phyloP scores from a whole-genome alignment of 2,888 invertebrate species.

The Germaria angustata region DNA sequence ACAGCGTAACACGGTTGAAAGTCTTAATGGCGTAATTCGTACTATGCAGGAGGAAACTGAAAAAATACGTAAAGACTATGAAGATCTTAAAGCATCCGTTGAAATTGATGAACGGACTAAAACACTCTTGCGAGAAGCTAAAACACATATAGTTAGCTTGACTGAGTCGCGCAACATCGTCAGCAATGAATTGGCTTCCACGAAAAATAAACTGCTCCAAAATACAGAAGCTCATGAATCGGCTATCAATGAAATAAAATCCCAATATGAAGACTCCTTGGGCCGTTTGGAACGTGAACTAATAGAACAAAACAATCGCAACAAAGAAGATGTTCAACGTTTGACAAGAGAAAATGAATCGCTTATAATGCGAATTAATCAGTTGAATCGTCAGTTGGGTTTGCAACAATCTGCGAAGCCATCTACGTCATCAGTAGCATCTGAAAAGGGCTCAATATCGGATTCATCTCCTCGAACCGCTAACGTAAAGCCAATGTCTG shows the following conservation, averaged over 20 bases:
- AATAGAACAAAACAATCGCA: constrained; percentile 83
- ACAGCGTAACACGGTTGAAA: constrained; percentile 77
- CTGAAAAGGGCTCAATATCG: constrained; percentile 82
- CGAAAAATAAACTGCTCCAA: constrained; percentile 82
- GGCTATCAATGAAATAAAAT: constrained; percentile 83
- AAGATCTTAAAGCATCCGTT: constrained; percentile 84
- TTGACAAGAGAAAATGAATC: constrained; percentile 85
- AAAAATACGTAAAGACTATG: constrained; percentile 83
- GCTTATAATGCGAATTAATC: constrained; percentile 85
- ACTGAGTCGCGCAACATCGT: constrained; percentile 85
- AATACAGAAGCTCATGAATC: constrained; percentile 83
- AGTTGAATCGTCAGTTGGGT: constrained; percentile 85
- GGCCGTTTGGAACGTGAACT: constrained; percentile 87
- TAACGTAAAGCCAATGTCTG: constrained; percentile 96
- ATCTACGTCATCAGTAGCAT: constrained; percentile 83
- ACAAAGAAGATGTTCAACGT: constrained; percentile 81
- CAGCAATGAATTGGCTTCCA: constrained; percentile 82
- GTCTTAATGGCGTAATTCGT: constrained; percentile 80
- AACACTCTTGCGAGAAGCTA: constrained; percentile 86
- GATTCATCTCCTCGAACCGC: constrained; percentile 86
- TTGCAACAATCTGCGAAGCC: constrained; percentile 85
- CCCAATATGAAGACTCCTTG: constrained; percentile 86
- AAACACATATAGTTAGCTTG: constrained; percentile 86
- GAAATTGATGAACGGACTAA: constrained; percentile 86
- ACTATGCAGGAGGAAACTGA: constrained; percentile 81